A percentile compares a stretch with the other conserved stretches of the same genome.
Evolutionary conservation across 1,140 invertebrate species (phyloP).

Genomic region (Heliconius melpomene): DNA sequence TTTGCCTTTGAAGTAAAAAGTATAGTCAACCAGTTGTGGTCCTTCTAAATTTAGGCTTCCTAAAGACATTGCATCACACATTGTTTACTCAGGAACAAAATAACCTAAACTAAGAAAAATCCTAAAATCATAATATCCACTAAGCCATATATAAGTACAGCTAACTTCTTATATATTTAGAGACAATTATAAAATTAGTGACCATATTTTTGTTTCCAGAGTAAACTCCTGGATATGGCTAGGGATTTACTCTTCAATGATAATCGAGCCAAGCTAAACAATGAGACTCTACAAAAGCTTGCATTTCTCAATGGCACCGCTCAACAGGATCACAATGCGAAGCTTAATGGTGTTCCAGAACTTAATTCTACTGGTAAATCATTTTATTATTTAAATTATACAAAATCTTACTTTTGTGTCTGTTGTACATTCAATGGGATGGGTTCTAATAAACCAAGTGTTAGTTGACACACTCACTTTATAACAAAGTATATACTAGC

Average conservation of each 20-base stretch:
- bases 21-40: too few species aligned
- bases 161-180: too few species aligned
- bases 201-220: constrained; percentile 76
- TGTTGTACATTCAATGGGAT: too few species aligned
- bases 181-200: background rate
- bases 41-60: too few species aligned
- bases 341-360: constrained; percentile 85
- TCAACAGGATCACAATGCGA: constrained; percentile 76
- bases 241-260: constrained; percentile 88
- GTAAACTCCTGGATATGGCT: constrained; percentile 87
- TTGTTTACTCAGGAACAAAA: too few species aligned
- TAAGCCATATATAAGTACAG: too few species aligned
- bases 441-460: background rate
- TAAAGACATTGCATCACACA: too few species aligned
- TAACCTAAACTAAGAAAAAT: too few species aligned
- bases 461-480: too few species aligned
- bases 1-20: too few species aligned
- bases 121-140: too few species aligned
- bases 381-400: background rate
- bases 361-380: constrained; percentile 84
- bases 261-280: constrained; percentile 85
- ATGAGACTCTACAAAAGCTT: constrained; percentile 91
- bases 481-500: too few species aligned
- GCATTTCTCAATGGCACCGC: constrained; percentile 86
- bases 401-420: background rate